Evolutionary conservation across 2,888 invertebrate species (phyloP).

Genomic region (Hirtodrosophila histrioides): DNA sequence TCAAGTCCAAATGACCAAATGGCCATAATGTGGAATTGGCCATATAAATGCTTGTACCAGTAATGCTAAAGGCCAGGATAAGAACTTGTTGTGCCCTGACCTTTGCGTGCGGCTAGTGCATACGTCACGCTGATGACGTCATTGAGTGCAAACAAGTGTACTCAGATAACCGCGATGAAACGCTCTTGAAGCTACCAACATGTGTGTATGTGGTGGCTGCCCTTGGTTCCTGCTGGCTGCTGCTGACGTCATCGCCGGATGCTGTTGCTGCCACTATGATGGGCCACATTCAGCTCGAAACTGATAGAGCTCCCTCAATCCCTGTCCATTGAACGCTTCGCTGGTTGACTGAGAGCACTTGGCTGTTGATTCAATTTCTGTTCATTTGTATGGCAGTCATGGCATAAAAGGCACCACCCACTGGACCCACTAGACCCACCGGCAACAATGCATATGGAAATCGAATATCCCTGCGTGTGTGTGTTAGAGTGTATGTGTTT

Average conservation of each 20-base stretch:
- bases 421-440: slow-evolving; percentile 12
- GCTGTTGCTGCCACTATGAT: slow-evolving; percentile 9
- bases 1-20: slow-evolving; percentile 37
- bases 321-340: slow-evolving; percentile 7
- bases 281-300: slow-evolving; percentile 39
- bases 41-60: slow-evolving; percentile 39
- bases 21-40: slow-evolving; percentile 48
- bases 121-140: slow-evolving; percentile 68
- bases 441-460: slow-evolving; percentile 43
- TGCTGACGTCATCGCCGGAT: slow-evolving; percentile 45
- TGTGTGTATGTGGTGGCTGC: background rate
- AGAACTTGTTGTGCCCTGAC: slow-evolving; percentile 43
- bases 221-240: background rate
- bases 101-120: slow-evolving; percentile 44
- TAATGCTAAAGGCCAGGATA: slow-evolving; percentile 46
- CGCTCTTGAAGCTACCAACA: slow-evolving; percentile 30
- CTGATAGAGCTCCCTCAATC: slow-evolving; percentile 29
- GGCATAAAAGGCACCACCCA: slow-evolving; percentile 43
- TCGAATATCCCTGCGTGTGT: slow-evolving; percentile 31
- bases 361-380: slow-evolving; percentile 61
- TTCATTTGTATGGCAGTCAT: slow-evolving; percentile 61
- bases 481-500: slow-evolving; percentile 22
- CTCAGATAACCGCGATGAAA: slow-evolving; percentile 32
- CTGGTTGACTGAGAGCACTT: slow-evolving; percentile 46
- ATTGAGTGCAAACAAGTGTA: slow-evolving; percentile 46